Evolutionary conservation across 2,888 invertebrate genomes (phyloP).

Genomic region (Leptopilina syphax): DNA sequence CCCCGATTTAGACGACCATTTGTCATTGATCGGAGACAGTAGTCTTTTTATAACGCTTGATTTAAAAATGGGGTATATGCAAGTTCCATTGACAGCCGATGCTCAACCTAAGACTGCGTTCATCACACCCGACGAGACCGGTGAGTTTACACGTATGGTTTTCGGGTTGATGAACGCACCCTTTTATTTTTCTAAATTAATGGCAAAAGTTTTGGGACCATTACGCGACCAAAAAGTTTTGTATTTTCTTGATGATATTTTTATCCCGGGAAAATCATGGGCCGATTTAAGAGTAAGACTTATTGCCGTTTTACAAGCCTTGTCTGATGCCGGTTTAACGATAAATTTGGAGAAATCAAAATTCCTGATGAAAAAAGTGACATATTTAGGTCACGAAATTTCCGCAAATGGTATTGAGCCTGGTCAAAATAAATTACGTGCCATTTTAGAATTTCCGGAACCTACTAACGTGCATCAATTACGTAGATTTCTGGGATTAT

Average conservation of each 20-base stretch:
- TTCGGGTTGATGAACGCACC: constrained; percentile 63
- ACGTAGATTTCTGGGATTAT: background rate
- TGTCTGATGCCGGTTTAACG: constrained; percentile 47
- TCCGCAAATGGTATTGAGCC: background rate
- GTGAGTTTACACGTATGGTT: constrained; percentile 55
- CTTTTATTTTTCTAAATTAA: constrained; percentile 53
- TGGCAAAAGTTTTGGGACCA: constrained; percentile 42
- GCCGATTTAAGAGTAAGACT: constrained; percentile 56
- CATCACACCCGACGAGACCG: no score
- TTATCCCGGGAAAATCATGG: constrained; percentile 58
- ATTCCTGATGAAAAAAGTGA: no score
- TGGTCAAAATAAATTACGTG: background rate
- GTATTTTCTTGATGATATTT: constrained; percentile 66
- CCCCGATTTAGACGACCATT: no score
- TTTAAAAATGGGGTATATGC: no score
- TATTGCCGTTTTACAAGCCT: constrained; percentile 51
- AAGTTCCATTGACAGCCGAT: no score
- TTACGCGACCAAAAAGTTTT: constrained; percentile 53
- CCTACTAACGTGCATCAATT: background rate
- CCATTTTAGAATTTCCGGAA: background rate
- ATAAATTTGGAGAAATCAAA: no score
- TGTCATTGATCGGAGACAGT: no score
- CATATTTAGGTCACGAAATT: background rate
- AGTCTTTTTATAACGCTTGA: no score
- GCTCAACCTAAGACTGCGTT: no score